phyloP scores from a whole-genome alignment of 2,797 vertebrate species.

The Sphenodon punctatus region DNA sequence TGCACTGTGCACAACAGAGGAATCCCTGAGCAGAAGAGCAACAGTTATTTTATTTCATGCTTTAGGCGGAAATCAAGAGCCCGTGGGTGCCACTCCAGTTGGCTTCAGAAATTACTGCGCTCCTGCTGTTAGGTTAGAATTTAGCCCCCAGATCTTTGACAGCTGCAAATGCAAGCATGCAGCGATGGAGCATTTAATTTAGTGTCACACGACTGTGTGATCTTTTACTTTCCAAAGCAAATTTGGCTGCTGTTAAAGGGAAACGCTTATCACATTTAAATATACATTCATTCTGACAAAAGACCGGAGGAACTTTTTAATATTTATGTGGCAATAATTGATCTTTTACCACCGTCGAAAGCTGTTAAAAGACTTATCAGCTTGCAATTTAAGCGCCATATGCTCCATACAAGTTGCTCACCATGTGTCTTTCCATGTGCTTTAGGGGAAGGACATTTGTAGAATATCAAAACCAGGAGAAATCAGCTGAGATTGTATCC shows the following conservation, averaged over 20 bases:
- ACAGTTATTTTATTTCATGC: background rate
- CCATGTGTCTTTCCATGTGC: conserved; percentile 65
- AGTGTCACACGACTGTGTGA: conserved; percentile 24
- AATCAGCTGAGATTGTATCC: conserved; percentile 29
- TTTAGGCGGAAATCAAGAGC: background rate
- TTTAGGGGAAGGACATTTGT: conserved; percentile 64
- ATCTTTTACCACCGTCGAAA: conserved; percentile 74
- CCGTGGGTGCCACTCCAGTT: background rate
- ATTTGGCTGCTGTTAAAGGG: conserved; percentile 41
- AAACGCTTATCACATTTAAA: conserved; percentile 56
- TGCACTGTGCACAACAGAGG: background rate
- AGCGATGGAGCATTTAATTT: conserved; percentile 29
- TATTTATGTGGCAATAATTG: conserved; percentile 74
- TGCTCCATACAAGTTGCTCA: conserved; percentile 60
- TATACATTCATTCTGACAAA: conserved; percentile 46
- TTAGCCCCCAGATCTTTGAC: conserved; percentile 4
- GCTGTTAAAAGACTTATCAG: conserved; percentile 69
- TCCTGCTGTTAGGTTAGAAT: background rate
- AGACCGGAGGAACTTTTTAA: conserved; percentile 64
- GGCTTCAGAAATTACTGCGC: background rate
- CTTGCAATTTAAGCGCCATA: conserved; percentile 73
- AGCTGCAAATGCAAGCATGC: conserved; percentile 22
- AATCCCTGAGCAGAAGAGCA: background rate
- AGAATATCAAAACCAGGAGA: conserved; percentile 61
- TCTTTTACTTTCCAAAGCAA: conserved; percentile 44